Base-by-base conservation (phyloP, 2,888 invertebrate genomes). In the Tortrix viridana region DNA sequence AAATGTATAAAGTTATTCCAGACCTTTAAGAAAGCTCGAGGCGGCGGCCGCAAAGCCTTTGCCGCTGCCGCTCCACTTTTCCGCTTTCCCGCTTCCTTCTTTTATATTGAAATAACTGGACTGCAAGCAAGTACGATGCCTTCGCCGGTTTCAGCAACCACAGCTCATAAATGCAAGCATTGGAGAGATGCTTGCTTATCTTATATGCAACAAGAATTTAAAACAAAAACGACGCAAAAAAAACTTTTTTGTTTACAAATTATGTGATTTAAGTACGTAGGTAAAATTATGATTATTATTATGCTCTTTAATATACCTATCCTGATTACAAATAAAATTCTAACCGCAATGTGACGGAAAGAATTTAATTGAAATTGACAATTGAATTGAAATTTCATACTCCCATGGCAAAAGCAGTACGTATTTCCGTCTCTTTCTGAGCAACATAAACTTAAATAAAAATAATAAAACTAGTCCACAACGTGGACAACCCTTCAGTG, bases 41-140 rank as follows among this genome's bases (percentile, higher is more conserved):
- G 72, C 69, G 69, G 65, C 68, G 65, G 68, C 67, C 60, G 71
- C 70, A 70, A 76, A 73, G 70, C 71, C 70, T 75, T 77, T 74
- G 74, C 70, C 71, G 71, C 68, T 67, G 69, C 71, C 71, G 61
- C 57, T 65, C 65, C 64, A 61, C 65, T 65, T 74, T 75, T 73
- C 69, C 74, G 71, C 72, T 73, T 73, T 72, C 69, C 71, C 67
- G 67, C 73, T 71, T 73, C 67, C 60, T 70, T 69, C 71, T 69
- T 67, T 65, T 65, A 49, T 58, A 72, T 71, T 68, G 70, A 69
- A 72, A 68, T 69, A 69, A 69, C 71, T 69, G 69, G 66, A 70
- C 66, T 67, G 67, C 69, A 72, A 70, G 67, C 69, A 67, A 70
- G 68, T 69, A 54, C 60, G 62, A 66, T 68, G 60, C 57, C 47